Percentiles rank a stretch among this genome's conserved stretches.
Conservation (phyloP, 2,113 vertebrate species). For the Rhinoderma darwinii region DNA sequence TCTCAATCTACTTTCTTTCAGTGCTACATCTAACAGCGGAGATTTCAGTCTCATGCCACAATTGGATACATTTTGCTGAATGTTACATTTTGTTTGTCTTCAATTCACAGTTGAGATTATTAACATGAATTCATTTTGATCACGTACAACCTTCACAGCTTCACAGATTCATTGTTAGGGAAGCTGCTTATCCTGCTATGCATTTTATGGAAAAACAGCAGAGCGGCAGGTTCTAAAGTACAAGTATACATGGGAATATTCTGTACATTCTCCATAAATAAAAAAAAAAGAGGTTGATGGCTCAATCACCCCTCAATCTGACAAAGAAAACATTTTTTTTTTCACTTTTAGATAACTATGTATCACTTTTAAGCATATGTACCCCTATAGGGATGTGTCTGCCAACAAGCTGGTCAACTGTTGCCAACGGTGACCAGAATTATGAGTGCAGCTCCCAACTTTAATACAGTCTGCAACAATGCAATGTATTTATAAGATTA, state of each 20-base stretch:
- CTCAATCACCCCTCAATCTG: not conserved
- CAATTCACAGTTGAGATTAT: slow-evolving; percentile 24
- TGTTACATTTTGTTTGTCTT: slow-evolving; percentile 18
- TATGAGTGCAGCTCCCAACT: too few species aligned
- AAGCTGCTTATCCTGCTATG: slow-evolving; percentile 18
- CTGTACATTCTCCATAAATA: not conserved
- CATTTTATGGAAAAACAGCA: slow-evolving; percentile 13
- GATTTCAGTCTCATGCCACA: slow-evolving; percentile 17
- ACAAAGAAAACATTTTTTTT: not conserved
- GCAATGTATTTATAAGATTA: too few species aligned
- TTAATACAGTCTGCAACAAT: too few species aligned
- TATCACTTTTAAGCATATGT: too few species aligned
- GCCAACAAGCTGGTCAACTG: too few species aligned
- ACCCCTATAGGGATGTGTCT: too few species aligned
- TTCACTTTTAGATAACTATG: not conserved
- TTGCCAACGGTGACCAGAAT: too few species aligned
- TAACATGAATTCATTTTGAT: slow-evolving; percentile 39
- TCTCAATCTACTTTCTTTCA: not conserved
- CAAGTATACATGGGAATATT: not conserved
- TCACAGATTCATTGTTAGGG: slow-evolving; percentile 17
- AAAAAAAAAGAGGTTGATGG: not conserved
- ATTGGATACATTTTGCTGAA: slow-evolving; percentile 9
- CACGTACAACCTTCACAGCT: slow-evolving; percentile 31
- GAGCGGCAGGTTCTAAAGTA: not conserved
- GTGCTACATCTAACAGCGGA: not conserved